Base-by-base conservation (phyloP, 2,888 invertebrate species). In the Pimpla rufipes region DNA sequence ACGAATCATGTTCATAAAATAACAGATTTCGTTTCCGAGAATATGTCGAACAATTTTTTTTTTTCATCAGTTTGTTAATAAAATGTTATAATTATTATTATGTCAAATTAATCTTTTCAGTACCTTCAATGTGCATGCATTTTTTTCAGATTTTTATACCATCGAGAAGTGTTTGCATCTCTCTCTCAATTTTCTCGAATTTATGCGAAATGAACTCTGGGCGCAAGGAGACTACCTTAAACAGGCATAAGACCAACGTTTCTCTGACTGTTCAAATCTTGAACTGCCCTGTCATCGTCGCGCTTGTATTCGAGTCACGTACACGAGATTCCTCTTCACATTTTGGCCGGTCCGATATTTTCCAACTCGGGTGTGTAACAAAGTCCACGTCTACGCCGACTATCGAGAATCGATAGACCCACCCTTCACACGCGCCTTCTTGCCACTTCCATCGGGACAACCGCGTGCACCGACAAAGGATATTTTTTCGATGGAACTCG, bases 361-460 rank as follows among this genome's bases (percentile, higher is more conserved):
- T 62, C 16, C 18, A 2, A 37, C 37, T n/a, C n/a, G 16, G 16
- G 16, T 1, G 16, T 37, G 16, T 1, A 62, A 16, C 37, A 37
- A 37, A 13, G 37, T 40, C 52, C 21, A 5, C 29, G 11, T 21
- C n/a, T 55, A 40, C 6, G 8, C 5, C 2, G 55, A 40, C 13
- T 40, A 70, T 21, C 11, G 21, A 42, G 10, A 70, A 70, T 70
- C 68, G 52, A 68, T 52, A 37, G 52, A 21, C 52, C 16, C 47
- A 1, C 11, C 52, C 10, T 52, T 23, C 55, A 21, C 13, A 6
- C 18, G 18, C n/a, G 29, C 47, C 50, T 47, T 68, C 16, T 21
- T 50, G 68, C 52, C 52, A 29, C 47, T 35, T 35, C 67, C 5
- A 47, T 45, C n/a, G 66, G 66, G 11, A 16, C 47, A 35, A 67